Percentiles rank a stretch among this genome's conserved stretches.
Evolutionary conservation across 53 echinoderm and acorn worm species (phyloP).

Genomic region (Temnopleurus reevesii): DNA sequence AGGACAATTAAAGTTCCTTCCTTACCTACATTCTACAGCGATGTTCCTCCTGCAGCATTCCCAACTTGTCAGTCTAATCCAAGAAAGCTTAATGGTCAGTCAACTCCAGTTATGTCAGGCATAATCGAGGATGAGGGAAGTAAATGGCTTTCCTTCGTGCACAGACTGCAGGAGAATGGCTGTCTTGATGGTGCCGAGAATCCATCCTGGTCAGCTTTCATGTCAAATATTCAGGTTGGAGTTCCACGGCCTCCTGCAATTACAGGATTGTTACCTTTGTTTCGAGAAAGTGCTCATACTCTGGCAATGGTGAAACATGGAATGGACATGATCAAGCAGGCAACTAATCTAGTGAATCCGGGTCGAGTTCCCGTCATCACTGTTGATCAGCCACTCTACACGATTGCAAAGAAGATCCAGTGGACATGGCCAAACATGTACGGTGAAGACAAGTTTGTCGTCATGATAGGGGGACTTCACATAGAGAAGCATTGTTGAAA

Average conservation of each 20-base stretch:
- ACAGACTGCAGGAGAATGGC: conserved; percentile 33
- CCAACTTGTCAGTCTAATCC: too few species aligned
- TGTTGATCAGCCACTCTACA: conserved; percentile 46
- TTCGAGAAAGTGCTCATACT: conserved; percentile 44
- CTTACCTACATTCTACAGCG: too few species aligned
- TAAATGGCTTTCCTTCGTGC: conserved; percentile 34
- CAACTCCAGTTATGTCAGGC: neutral
- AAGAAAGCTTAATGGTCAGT: neutral
- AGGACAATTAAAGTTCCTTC: too few species aligned
- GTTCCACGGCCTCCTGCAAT: neutral
- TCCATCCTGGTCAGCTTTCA: conserved; percentile 49
- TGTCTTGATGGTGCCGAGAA: conserved; percentile 18
- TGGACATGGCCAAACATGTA: conserved; percentile 47
- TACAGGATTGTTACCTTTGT: conserved; percentile 41
- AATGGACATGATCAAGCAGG: conserved; percentile 34
- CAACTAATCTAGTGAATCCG: conserved; percentile 22
- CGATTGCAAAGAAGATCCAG: conserved; percentile 53
- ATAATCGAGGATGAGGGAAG: conserved; percentile 5
- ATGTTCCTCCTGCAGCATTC: too few species aligned
- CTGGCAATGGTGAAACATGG: conserved; percentile 51
- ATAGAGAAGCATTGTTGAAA: conserved; percentile 43
- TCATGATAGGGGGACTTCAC: conserved; percentile 54
- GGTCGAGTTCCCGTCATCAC: conserved; percentile 54
- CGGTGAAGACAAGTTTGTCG: conserved; percentile 52
- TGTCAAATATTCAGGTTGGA: conserved; percentile 24